These are phyloP conservation scores for Saturnia japonica DNA, from an alignment of 2,888 invertebrate genomes.

Conservation along the genomic window DNA sequence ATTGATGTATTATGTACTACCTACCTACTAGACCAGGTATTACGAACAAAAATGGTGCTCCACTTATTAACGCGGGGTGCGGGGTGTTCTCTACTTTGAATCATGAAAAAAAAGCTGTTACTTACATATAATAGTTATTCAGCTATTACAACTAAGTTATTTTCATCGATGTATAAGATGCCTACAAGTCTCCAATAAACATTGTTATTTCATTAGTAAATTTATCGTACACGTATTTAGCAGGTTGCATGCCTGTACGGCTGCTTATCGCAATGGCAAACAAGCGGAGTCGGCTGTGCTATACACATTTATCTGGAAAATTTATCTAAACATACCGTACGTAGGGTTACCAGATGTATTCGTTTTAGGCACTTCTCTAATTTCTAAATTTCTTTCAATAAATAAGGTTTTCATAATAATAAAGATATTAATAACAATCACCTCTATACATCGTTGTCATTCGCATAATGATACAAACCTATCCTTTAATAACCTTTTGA, in stretches of 20 bases:
- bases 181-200: conserved; percentile 33
- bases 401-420: not conserved
- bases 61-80: too few relatives aligned
- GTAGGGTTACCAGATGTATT: conserved; percentile 23
- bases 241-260: conserved; percentile 45
- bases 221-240: conserved; percentile 58
- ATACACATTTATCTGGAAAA: conserved; percentile 53
- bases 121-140: too few relatives aligned
- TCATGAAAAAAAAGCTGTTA: too few relatives aligned
- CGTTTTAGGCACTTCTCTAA: conserved; percentile 10
- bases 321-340: conserved; percentile 52
- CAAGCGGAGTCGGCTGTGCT: conserved; percentile 41
- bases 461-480: too few relatives aligned
- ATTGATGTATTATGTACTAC: too few relatives aligned
- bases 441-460: too few relatives aligned
- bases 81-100: too few relatives aligned
- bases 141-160: conserved; percentile 14
- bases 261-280: conserved; percentile 46
- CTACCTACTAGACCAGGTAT: too few relatives aligned
- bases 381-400: not conserved
- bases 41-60: too few relatives aligned
- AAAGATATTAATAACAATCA: not conserved
- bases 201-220: conserved; percentile 47
- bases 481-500: too few relatives aligned
- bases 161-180: conserved; percentile 15